phyloP scores from a whole-genome alignment of 1,140 invertebrate species.

The Drosophila yakuba region DNA sequence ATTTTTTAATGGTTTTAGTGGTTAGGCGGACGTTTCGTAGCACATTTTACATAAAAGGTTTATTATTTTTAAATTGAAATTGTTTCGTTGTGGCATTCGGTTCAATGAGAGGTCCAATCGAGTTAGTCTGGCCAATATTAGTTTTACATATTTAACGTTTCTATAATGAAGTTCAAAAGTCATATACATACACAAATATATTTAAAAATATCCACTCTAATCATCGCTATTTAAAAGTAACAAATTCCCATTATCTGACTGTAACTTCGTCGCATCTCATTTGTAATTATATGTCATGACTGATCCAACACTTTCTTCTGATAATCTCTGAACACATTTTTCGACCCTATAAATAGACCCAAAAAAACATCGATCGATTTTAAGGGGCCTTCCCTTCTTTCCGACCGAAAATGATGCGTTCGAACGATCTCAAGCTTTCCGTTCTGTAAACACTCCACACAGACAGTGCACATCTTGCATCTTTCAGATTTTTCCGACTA shows the following conservation, averaged over 20 bases:
- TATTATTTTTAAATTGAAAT: constrained; percentile 51
- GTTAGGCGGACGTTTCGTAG: constrained; percentile 9
- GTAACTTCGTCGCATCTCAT: background rate
- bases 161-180: background rate
- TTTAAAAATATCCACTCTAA: no score
- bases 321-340: constrained; percentile 28
- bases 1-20: constrained; percentile 45
- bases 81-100: constrained; percentile 1
- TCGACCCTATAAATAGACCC: constrained; percentile 19
- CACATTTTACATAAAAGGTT: constrained; percentile 19
- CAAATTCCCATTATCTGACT: background rate
- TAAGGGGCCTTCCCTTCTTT: constrained; percentile 1
- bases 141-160: background rate
- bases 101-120: constrained; percentile 1
- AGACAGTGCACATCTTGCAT: constrained; percentile 48
- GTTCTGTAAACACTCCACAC: constrained; percentile 43
- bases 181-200: no score
- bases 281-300: constrained; percentile 19
- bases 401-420: background rate
- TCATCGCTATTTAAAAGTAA: background rate
- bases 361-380: constrained; percentile 15
- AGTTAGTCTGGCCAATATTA: background rate
- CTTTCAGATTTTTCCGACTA: constrained; percentile 13
- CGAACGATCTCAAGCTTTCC: constrained; percentile 13
- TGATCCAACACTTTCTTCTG: constrained; percentile 20